A percentile compares a stretch with the other conserved stretches of the same genome.
Conservation (phyloP, 1,140 invertebrate species). For the Drosophila tropicalis region DNA sequence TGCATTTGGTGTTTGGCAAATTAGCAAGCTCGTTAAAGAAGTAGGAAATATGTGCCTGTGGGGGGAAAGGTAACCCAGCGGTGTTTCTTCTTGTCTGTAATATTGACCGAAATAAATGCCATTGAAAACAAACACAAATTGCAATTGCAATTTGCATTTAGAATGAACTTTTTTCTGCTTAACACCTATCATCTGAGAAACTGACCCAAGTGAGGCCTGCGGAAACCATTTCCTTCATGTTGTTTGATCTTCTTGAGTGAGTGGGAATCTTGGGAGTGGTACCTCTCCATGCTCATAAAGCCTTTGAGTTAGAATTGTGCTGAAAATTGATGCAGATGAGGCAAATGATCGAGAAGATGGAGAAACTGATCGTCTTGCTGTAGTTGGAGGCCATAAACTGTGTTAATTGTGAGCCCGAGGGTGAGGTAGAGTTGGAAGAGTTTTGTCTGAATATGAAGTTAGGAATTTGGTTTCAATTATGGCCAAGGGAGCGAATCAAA, state of each 20-base stretch:
- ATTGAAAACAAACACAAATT: constrained; percentile 31
- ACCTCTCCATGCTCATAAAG: constrained; percentile 4
- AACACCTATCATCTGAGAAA: constrained; percentile 16
- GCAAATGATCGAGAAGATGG: constrained; percentile 7
- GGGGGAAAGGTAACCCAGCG: neutral
- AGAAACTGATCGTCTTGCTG: neutral
- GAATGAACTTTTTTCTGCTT: constrained; percentile 14
- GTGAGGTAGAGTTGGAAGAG: neutral
- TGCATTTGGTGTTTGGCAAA: constrained; percentile 25
- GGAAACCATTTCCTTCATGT: constrained; percentile 6
- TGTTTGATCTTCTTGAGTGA: constrained; percentile 19
- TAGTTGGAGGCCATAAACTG: constrained; percentile 14
- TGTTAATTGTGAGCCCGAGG: constrained; percentile 11
- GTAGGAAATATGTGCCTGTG: neutral
- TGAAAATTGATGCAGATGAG: constrained; percentile 22
- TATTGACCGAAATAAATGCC: constrained; percentile 20
- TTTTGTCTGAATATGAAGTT: neutral
- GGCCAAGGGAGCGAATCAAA: neutral
- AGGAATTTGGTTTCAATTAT: constrained; percentile 2
- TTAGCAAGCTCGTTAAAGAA: constrained; percentile 25
- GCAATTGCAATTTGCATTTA: constrained; percentile 16
- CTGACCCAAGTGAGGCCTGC: constrained; percentile 1
- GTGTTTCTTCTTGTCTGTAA: constrained; percentile 4
- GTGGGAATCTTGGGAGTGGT: neutral
- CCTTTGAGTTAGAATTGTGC: constrained; percentile 19